phyloP scores from a whole-genome alignment of 53 echinoderm and acorn worm species.

The Arbacia lixula region DNA sequence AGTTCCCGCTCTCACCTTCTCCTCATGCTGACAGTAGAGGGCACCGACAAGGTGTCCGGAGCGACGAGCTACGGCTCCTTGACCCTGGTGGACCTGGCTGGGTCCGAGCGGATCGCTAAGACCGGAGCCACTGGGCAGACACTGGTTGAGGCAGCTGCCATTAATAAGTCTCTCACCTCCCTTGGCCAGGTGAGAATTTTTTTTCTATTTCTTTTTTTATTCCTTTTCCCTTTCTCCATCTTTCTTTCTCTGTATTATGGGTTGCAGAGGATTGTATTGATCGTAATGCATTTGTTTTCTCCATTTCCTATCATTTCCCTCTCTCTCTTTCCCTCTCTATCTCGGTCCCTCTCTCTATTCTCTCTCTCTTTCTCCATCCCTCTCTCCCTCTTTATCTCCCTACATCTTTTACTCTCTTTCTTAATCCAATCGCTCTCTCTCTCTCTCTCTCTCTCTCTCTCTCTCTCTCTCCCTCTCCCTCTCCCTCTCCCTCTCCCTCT shows the following conservation, averaged over 20 bases:
- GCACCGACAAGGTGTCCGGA: slow-evolving; percentile 93
- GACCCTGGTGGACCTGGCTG: slow-evolving; percentile 93
- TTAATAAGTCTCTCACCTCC: slow-evolving; percentile 94
- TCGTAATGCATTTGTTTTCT: not conserved
- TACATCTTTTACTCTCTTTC: too few species aligned
- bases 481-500: too few species aligned
- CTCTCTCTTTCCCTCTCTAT: too few species aligned
- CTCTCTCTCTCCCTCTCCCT: too few species aligned
- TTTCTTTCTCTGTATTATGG: not conserved
- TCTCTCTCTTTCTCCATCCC: too few species aligned
- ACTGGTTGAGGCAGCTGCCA: slow-evolving; percentile 87
- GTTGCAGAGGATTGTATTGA: not conserved
- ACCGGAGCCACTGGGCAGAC: slow-evolving; percentile 97
- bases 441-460: too few species aligned
- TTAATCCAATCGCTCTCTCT: too few species aligned
- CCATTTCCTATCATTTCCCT: too few species aligned
- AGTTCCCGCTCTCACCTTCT: slow-evolving; percentile 98
- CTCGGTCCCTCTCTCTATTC: too few species aligned
- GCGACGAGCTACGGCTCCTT: slow-evolving; percentile 91
- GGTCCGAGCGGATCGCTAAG: slow-evolving; percentile 95
- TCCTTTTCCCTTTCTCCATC: too few species aligned
- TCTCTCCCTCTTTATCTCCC: too few species aligned
- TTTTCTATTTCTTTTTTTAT: too few species aligned
- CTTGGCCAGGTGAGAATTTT: slow-evolving; percentile 79
- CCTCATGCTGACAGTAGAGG: slow-evolving; percentile 91